A percentile compares a stretch with the other conserved stretches of the same genome.
These are phyloP conservation scores for Picathartes gymnocephalus DNA, from an alignment of 2,113 vertebrate genomes.

Conservation along the genomic window DNA sequence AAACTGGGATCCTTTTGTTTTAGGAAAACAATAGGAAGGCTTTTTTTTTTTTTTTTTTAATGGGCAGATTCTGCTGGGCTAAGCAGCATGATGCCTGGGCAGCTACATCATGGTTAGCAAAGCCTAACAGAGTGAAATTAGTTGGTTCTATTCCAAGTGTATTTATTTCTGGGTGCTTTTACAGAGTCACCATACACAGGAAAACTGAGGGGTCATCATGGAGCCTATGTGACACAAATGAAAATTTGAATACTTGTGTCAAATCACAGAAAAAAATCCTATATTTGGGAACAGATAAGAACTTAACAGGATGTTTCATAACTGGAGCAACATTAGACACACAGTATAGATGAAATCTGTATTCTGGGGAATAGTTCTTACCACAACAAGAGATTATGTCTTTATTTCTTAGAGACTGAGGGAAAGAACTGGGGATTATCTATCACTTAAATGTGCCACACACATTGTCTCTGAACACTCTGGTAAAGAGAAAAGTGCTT, in stretches of 20 bases:
- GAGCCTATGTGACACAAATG: background rate
- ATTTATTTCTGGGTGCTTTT: background rate
- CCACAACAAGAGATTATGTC: constrained; percentile 10
- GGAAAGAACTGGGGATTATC: constrained; percentile 10
- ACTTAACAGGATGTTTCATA: background rate
- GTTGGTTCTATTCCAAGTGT: background rate
- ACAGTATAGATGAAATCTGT: background rate
- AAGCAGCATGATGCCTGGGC: background rate
- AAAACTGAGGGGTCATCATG: background rate
- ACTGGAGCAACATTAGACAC: background rate
- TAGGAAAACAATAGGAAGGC: background rate
- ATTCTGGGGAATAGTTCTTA: constrained; percentile 21
- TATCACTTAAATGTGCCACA: constrained; percentile 38
- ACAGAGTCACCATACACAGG: background rate
- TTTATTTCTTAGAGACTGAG: background rate
- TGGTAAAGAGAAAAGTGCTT: constrained; percentile 4
- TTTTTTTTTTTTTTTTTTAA: background rate
- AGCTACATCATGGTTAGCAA: background rate
- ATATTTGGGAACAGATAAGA: background rate
- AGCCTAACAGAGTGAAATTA: background rate
- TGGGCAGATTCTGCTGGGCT: background rate
- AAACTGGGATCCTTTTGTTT: background rate
- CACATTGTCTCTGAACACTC: constrained; percentile 25
- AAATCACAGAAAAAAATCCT: background rate
- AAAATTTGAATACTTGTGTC: background rate